Base-by-base conservation (phyloP, 2,888 invertebrate genomes). In the Glomeris marginata region DNA sequence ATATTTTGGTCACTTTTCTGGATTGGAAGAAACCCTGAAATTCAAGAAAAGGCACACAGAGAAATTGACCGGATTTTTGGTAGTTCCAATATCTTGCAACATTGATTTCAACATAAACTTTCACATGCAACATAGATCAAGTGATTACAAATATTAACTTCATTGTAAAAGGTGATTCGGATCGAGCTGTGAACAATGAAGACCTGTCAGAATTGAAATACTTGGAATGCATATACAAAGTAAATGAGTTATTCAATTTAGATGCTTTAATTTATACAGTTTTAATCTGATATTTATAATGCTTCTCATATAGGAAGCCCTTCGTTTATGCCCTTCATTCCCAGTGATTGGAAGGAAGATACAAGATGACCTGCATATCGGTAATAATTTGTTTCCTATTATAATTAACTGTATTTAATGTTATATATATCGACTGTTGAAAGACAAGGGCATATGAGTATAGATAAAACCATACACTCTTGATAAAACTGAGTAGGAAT, bases 1-100 rank as follows among this genome's bases (percentile, higher is more conserved):
- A 51, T 58, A 11, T 48, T 49, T 3, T 60, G 57, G 53, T 57
- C 59, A 11, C 43, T 58, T 6, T 59, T 52, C 45, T 50, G 57
- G 1, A 36, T 60, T 8, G 60, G 56, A 13, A 46, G 53, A 6
- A 51, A 59, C 46, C 58, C 55, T 10, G 55, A 58, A 4, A 51
- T 53, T 35, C 57, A 57, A 43, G 44, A 43, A 43, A 43, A 35
- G 21, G 44, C 43, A n/a, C 43, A 49, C 20, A 16, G 8, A 18
- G 49, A 49, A 49, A 33, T 48, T 41, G 15, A 16, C 5, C 11
- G 33, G 34, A 48, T 48, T 41, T 22, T 48, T 13, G 48, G 48
- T 48, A 21, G 6, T 45, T 18, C 36, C 16, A 21, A 18, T 21
- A 43, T 4, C 8, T 33, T 15, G 21, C 1, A 13, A 4, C 18